phyloP scores from a whole-genome alignment of 1,140 invertebrate species.

The Xylocopa sonorina region DNA sequence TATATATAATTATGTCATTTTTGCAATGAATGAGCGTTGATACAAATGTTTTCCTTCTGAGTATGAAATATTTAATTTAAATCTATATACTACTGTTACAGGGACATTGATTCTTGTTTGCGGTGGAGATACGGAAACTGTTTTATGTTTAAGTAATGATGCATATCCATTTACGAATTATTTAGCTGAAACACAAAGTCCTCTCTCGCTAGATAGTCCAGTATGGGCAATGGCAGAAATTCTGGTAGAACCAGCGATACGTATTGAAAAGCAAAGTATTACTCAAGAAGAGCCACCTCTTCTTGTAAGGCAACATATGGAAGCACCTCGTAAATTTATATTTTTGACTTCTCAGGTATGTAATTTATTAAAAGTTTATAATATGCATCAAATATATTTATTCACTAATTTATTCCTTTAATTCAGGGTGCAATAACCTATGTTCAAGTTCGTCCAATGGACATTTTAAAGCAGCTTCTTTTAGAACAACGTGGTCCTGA shows the following conservation, averaged over 20 bases:
- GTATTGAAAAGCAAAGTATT: conserved; percentile 75
- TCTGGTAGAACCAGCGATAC: conserved; percentile 75
- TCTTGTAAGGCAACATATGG: conserved; percentile 89
- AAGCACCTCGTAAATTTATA: conserved; percentile 89
- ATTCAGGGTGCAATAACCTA: conserved; percentile 90
- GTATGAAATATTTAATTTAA: not conserved
- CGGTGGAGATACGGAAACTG: conserved; percentile 81
- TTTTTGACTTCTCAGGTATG: conserved; percentile 90
- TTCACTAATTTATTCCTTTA: conserved; percentile 26
- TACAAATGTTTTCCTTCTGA: not conserved
- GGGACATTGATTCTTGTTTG: conserved; percentile 87
- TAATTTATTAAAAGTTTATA: conserved; percentile 17
- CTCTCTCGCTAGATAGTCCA: conserved; percentile 90
- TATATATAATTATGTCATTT: too few relatives aligned
- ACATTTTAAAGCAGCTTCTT: conserved; percentile 91
- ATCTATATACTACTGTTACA: conserved; percentile 60
- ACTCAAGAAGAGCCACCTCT: conserved; percentile 84
- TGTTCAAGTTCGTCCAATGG: conserved; percentile 91
- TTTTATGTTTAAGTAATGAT: conserved; percentile 90
- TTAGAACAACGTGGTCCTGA: conserved; percentile 92
- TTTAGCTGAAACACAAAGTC: conserved; percentile 89
- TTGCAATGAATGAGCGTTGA: too few relatives aligned
- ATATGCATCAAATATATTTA: not conserved
- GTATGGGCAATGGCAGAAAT: conserved; percentile 92
- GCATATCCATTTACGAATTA: conserved; percentile 85